phyloP scores from a whole-genome alignment of 2,113 vertebrate genomes.

The Clarias gariepinus region DNA sequence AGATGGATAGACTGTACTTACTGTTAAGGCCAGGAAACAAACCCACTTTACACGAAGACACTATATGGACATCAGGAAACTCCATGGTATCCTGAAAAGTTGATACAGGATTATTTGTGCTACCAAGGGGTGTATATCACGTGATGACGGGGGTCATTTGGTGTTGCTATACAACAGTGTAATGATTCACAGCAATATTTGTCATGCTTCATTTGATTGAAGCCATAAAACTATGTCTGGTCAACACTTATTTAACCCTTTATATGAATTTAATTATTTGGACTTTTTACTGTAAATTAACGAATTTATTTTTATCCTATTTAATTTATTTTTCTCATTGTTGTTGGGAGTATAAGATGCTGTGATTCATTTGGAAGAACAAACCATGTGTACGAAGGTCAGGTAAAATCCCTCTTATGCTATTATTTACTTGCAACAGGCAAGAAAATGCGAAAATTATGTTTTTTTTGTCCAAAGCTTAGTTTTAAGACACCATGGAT shows the following conservation, averaged over 20 bases:
- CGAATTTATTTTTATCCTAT: too few species aligned
- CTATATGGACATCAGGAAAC: background rate
- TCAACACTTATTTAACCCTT: background rate
- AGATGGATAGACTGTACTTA: background rate
- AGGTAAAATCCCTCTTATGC: background rate
- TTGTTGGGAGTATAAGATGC: too few species aligned
- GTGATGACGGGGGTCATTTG: background rate
- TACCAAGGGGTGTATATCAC: background rate
- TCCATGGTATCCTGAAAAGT: slow-evolving; percentile 33
- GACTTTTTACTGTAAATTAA: background rate
- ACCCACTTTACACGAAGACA: slow-evolving; percentile 9
- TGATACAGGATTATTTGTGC: slow-evolving; percentile 7
- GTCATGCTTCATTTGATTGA: background rate
- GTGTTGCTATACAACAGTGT: slow-evolving; percentile 20
- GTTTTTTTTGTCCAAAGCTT: background rate
- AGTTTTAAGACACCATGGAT: background rate
- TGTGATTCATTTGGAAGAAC: background rate
- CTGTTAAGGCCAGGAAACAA: background rate
- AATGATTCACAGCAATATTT: slow-evolving; percentile 23
- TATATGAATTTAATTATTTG: background rate
- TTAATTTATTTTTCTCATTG: background rate
- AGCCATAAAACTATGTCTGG: background rate
- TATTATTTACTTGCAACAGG: background rate
- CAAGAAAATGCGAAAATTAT: background rate
- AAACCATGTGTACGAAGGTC: background rate